Conservation (phyloP, 2,888 invertebrate genomes). For the Polydrusus pterygomalis region DNA sequence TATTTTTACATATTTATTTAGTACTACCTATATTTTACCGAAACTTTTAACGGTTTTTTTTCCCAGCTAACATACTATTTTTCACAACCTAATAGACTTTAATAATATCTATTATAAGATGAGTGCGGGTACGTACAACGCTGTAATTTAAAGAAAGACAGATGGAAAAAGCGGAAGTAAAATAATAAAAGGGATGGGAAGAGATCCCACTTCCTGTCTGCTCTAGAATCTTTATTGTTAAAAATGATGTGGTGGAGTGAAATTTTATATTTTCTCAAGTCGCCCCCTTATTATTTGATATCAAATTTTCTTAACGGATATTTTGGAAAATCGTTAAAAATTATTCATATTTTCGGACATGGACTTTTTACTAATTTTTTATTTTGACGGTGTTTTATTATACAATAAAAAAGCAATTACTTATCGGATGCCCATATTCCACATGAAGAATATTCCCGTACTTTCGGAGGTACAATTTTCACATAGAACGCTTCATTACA, state of each 20-base stretch:
- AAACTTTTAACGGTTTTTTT: no score
- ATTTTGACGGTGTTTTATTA: no score
- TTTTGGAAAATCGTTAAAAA: neutral
- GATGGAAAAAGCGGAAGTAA: conserved; percentile 42
- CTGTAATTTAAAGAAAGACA: conserved; percentile 34
- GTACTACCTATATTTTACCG: no score
- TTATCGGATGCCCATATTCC: no score
- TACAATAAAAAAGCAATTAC: no score
- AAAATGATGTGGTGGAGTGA: conserved; percentile 32
- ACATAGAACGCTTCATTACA: no score
- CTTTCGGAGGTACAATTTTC: no score
- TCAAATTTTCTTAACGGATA: conserved; percentile 7
- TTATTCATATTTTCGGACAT: no score
- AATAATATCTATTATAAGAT: neutral
- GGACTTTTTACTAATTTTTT: no score
- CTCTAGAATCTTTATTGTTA: conserved; percentile 29
- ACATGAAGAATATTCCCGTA: no score
- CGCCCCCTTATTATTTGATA: conserved; percentile 14
- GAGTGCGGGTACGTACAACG: conserved; percentile 3
- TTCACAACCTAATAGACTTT: neutral
- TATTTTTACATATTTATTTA: no score
- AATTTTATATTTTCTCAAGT: conserved; percentile 47
- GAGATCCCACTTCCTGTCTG: conserved; percentile 47
- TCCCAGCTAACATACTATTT: neutral
- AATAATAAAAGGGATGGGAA: conserved; percentile 46